A percentile compares a stretch with the other conserved stretches of the same genome.
These are phyloP conservation scores for Archivesica marissinica DNA, from an alignment of 1,140 invertebrate species.

Conservation along the genomic window DNA sequence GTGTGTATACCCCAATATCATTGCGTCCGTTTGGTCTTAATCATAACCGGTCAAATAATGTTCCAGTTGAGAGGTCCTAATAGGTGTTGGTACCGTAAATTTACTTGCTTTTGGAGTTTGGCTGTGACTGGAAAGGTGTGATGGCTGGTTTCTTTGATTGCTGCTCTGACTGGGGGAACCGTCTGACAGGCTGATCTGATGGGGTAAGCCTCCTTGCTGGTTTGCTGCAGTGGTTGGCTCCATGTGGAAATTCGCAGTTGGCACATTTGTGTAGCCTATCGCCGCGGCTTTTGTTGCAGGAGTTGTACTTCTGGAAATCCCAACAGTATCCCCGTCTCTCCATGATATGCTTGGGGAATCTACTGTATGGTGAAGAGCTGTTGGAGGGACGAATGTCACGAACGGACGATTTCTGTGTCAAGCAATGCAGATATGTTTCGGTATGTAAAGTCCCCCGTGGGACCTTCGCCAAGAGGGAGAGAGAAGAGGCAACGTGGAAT, in stretches of 20 bases:
- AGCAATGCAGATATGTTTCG: too few species aligned
- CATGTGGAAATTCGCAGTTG: not conserved
- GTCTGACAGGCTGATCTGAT: too few species aligned
- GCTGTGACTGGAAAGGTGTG: not conserved
- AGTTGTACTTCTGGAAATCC: not conserved
- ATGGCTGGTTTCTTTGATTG: not conserved
- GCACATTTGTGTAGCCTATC: not conserved
- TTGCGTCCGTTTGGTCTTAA: not conserved
- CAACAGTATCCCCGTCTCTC: slow-evolving; percentile 25
- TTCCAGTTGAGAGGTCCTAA: not conserved
- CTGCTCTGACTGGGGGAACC: too few species aligned
- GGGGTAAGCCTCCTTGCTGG: too few species aligned
- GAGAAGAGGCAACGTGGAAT: too few species aligned
- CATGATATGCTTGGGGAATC: not conserved
- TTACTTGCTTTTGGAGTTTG: not conserved
- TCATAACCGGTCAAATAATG: not conserved
- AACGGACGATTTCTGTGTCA: too few species aligned
- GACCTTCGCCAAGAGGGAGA: too few species aligned
- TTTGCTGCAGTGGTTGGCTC: too few species aligned
- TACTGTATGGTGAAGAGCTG: too few species aligned
- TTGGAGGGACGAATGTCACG: too few species aligned
- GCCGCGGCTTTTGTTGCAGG: not conserved
- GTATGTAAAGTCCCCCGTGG: too few species aligned
- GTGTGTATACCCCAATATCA: not conserved
- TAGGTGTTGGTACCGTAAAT: not conserved